phyloP scores from a whole-genome alignment of 2,797 vertebrate genomes.

The Ciconia nigra region DNA sequence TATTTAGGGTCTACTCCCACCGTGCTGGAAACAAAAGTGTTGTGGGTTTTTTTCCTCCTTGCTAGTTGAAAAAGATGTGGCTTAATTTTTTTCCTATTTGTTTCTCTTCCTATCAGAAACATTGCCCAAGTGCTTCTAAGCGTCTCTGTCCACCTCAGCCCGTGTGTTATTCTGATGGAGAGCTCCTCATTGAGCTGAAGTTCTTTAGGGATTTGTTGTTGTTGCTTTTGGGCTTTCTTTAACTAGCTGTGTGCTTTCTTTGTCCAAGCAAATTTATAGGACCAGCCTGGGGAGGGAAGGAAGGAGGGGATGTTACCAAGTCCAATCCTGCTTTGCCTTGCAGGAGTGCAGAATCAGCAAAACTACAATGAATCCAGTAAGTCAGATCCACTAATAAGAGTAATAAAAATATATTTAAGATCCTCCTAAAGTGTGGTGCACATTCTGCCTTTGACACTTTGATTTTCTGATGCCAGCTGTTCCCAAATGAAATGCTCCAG shows the following conservation, averaged over 20 bases:
- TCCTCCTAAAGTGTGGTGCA: neutral
- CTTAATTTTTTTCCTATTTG: neutral
- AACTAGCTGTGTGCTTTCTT: neutral
- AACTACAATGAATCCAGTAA: neutral
- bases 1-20: neutral
- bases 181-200: neutral
- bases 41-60: neutral
- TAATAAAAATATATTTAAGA: neutral
- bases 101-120: neutral
- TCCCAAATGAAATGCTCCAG: neutral
- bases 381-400: neutral
- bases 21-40: fast-evolving
- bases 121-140: neutral
- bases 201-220: neutral
- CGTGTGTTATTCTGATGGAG: neutral
- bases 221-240: neutral
- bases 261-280: neutral
- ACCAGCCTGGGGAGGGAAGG: neutral
- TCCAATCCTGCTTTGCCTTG: neutral
- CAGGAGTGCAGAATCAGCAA: neutral
- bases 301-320: neutral
- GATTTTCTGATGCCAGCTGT: neutral
- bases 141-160: neutral
- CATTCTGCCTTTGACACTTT: neutral
- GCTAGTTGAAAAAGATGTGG: neutral